Percentiles rank a stretch among this genome's conserved stretches.
Conservation (phyloP, 2,113 vertebrate species). For the Eurypyga helias region DNA sequence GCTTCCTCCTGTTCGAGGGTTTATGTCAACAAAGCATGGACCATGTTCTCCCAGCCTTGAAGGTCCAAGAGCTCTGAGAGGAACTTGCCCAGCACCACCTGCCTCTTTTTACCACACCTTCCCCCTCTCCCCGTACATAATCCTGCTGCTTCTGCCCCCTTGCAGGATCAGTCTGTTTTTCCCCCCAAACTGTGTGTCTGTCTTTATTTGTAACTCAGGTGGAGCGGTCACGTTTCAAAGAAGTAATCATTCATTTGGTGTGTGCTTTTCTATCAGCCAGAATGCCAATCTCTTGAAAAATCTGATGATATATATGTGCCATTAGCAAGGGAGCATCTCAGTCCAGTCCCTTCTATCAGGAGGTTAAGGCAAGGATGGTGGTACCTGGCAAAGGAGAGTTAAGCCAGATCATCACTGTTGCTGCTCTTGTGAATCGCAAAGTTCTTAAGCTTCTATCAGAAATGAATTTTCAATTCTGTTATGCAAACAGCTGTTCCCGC, state of each 20-base stretch:
- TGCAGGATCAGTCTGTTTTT: not conserved
- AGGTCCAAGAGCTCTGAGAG: not conserved
- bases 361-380: not conserved
- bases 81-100: not conserved
- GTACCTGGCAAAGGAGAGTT: not conserved
- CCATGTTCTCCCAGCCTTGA: not conserved
- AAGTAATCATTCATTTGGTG: not conserved
- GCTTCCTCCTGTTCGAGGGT: not conserved
- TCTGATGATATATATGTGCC: not conserved
- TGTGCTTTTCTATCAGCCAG: not conserved
- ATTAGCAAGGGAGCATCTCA: not conserved
- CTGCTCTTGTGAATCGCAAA: not conserved
- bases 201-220: not conserved
- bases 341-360: not conserved
- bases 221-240: not conserved
- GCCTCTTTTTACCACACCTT: not conserved
- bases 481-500: not conserved
- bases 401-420: not conserved
- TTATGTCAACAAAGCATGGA: not conserved
- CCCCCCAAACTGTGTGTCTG: not conserved
- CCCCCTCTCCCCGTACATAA: not conserved
- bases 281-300: not conserved
- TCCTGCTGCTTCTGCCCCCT: not conserved
- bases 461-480: not conserved
- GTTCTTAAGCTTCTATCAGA: not conserved